Percentiles rank a stretch among this genome's conserved stretches.
Evolutionary conservation across 1,140 invertebrate genomes (phyloP).

Genomic region (Drosophila littoralis): DNA sequence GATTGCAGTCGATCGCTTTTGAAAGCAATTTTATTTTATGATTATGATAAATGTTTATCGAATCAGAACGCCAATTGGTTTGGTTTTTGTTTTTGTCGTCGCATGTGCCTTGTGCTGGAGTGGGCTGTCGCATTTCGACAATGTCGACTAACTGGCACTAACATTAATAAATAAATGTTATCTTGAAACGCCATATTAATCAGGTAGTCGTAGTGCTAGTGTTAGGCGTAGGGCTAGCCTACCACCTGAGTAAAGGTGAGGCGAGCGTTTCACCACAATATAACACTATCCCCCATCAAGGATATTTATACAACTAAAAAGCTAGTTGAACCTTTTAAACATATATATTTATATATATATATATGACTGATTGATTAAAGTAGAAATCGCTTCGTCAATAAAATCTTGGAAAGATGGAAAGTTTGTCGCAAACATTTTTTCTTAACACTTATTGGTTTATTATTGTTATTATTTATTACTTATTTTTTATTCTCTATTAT

Average conservation of each 20-base stretch:
- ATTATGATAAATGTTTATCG: conserved; percentile 84
- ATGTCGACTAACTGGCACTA: conserved; percentile 49
- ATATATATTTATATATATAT: too few relatives aligned
- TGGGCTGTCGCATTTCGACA: conserved; percentile 74
- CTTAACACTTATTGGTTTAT: too few relatives aligned
- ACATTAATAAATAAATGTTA: conserved; percentile 77
- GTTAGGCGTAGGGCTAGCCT: neutral
- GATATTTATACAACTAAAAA: neutral
- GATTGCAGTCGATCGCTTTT: conserved; percentile 70
- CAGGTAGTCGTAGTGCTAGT: conserved; percentile 49
- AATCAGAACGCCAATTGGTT: conserved; percentile 77
- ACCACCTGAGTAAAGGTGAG: conserved; percentile 28
- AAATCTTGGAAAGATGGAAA: too few relatives aligned
- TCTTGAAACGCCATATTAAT: conserved; percentile 75
- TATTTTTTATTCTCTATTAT: too few relatives aligned
- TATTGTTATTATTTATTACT: too few relatives aligned
- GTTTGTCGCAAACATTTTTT: too few relatives aligned
- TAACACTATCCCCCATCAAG: conserved; percentile 1
- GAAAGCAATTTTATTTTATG: conserved; percentile 75
- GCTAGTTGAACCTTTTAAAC: too few relatives aligned
- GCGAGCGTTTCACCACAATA: neutral
- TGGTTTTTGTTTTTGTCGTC: conserved; percentile 9
- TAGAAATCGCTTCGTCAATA: too few relatives aligned
- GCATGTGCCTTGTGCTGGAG: conserved; percentile 30
- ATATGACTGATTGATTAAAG: too few relatives aligned